A percentile compares a stretch with the other conserved stretches of the same genome.
These are phyloP conservation scores for Anthopleura sola DNA, from an alignment of 64 coral and sea anemone genomes.

Conservation along the genomic window DNA sequence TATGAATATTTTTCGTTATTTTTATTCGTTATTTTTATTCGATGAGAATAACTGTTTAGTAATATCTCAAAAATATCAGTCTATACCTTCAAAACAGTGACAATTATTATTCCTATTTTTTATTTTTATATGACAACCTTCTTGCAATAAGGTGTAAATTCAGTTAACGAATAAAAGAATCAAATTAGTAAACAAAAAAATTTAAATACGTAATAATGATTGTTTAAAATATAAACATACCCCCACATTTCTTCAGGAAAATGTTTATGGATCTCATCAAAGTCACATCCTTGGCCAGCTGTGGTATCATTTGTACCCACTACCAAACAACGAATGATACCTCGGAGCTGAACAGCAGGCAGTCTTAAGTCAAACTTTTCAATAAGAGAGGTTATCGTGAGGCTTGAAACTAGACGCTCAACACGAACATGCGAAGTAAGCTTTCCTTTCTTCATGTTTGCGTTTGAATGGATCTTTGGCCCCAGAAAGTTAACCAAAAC, in stretches of 20 bases:
- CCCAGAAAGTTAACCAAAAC: background rate
- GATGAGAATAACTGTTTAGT: no score
- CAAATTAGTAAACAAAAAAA: no score
- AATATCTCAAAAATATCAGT: no score
- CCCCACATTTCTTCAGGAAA: slow-evolving; percentile 11
- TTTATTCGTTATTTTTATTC: no score
- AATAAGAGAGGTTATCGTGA: background rate
- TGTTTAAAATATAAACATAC: background rate
- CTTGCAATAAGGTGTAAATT: no score
- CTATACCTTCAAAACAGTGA: no score
- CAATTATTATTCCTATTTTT: no score
- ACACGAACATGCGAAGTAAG: background rate
- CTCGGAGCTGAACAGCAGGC: background rate
- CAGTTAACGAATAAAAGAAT: no score
- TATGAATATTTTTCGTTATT: no score
- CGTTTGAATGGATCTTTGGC: background rate
- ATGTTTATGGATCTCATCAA: background rate
- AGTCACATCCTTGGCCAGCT: background rate
- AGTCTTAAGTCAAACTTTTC: background rate
- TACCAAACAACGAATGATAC: background rate
- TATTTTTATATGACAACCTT: no score
- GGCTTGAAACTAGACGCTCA: background rate
- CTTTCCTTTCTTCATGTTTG: background rate
- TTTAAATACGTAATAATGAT: no score
- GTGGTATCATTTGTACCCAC: background rate